These are phyloP conservation scores for Camptogramma bilineatum DNA, from an alignment of 2,888 invertebrate genomes.

Conservation along the genomic window DNA sequence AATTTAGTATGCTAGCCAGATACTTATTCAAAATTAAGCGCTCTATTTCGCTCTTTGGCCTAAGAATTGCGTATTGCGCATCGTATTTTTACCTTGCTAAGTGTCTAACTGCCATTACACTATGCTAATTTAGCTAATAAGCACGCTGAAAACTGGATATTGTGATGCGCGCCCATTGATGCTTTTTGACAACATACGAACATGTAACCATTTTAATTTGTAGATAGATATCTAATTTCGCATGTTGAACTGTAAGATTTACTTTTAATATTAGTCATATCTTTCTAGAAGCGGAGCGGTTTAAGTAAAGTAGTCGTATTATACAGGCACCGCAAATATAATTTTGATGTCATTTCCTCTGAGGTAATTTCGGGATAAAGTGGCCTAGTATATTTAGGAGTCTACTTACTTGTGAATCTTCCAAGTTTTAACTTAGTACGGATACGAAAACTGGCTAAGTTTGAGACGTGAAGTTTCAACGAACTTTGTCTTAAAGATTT, in stretches of 20 bases:
- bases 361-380: slow-evolving; percentile 46
- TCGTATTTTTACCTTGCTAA: too few relatives aligned
- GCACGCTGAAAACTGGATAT: too few relatives aligned
- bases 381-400: slow-evolving; percentile 40
- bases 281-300: slow-evolving; percentile 13
- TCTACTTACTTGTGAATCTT: slow-evolving; percentile 27
- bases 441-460: slow-evolving; percentile 26
- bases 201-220: neutral
- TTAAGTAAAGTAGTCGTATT: slow-evolving; percentile 24
- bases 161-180: too few relatives aligned
- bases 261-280: neutral
- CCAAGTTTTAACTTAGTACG: slow-evolving; percentile 15
- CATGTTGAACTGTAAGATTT: neutral
- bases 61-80: too few relatives aligned
- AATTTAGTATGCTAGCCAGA: too few relatives aligned
- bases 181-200: neutral
- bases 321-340: slow-evolving; percentile 45
- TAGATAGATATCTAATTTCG: neutral
- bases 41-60: too few relatives aligned
- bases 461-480: slow-evolving; percentile 14
- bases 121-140: too few relatives aligned
- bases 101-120: too few relatives aligned
- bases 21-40: too few relatives aligned
- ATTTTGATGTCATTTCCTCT: slow-evolving; percentile 45
- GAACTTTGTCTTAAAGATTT: slow-evolving; percentile 11